phyloP scores from a whole-genome alignment of 2,888 invertebrate genomes.

The Stenodera caucasica region DNA sequence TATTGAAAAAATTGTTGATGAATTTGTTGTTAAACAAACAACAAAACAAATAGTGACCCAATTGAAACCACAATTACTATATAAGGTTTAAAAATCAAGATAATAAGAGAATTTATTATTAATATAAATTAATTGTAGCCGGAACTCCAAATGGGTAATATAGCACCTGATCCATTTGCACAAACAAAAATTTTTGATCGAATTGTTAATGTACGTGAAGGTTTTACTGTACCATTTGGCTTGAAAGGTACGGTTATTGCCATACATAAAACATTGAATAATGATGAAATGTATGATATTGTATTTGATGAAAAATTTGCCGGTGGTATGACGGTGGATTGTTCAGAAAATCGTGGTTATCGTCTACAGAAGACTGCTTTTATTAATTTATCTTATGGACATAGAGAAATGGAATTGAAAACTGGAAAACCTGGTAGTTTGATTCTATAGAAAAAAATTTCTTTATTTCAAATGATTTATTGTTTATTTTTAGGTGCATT shows the following conservation, averaged over 20 bases:
- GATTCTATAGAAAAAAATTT: not conserved
- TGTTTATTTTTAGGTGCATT: slow-evolving; percentile 16
- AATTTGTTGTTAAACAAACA: slow-evolving; percentile 26
- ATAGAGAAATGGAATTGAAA: slow-evolving; percentile 51
- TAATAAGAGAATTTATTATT: slow-evolving; percentile 9
- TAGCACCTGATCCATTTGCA: slow-evolving; percentile 69
- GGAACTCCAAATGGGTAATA: slow-evolving; percentile 54
- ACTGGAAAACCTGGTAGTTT: slow-evolving; percentile 42
- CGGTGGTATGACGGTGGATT: slow-evolving; percentile 64
- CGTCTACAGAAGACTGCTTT: slow-evolving; percentile 59
- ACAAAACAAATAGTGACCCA: slow-evolving; percentile 67
- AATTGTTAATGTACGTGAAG: slow-evolving; percentile 75
- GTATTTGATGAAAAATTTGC: slow-evolving; percentile 78
- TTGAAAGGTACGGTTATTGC: slow-evolving; percentile 84
- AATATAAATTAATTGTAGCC: slow-evolving; percentile 47
- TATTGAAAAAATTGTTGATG: slow-evolving; percentile 59
- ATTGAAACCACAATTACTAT: slow-evolving; percentile 78
- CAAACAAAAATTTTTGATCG: slow-evolving; percentile 78
- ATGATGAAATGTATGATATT: slow-evolving; percentile 71
- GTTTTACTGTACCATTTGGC: slow-evolving; percentile 80
- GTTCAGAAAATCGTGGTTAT: slow-evolving; percentile 58
- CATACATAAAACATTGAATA: slow-evolving; percentile 53
- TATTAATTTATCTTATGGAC: slow-evolving; percentile 65
- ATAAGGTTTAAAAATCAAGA: slow-evolving; percentile 59
- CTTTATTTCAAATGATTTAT: not conserved